These are phyloP conservation scores for Molothrus aeneus DNA, from an alignment of 2,797 vertebrate species.

Conservation along the genomic window DNA sequence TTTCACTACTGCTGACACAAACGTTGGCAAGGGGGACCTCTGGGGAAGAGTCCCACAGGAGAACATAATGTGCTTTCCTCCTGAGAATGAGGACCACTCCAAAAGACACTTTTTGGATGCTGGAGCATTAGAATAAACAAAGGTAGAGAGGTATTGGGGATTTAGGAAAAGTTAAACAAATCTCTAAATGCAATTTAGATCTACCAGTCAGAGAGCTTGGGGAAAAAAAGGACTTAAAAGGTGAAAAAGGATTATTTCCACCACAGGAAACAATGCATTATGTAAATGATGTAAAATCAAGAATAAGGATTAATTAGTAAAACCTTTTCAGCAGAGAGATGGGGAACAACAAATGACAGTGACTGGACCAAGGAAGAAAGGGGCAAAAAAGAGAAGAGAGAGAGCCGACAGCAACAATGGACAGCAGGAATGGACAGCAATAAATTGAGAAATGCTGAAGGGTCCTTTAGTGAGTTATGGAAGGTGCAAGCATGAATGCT, in stretches of 20 bases:
- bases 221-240: neutral
- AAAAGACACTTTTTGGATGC: neutral
- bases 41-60: neutral
- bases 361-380: neutral
- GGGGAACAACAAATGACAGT: neutral
- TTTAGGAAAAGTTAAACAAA: neutral
- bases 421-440: neutral
- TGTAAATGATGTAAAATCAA: neutral
- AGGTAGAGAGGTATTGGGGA: neutral
- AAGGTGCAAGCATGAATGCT: neutral
- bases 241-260: neutral
- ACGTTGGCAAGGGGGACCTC: neutral
- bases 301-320: neutral
- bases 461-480: neutral
- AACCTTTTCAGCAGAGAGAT: neutral
- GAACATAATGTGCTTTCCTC: neutral
- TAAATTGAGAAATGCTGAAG: accelerated
- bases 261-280: neutral
- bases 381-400: neutral
- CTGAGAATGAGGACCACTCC: neutral
- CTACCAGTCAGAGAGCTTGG: neutral
- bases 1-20: neutral
- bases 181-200: neutral
- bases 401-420: neutral
- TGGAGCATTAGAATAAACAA: neutral